A percentile compares a stretch with the other conserved stretches of the same genome.
These are phyloP conservation scores for Pseudomyrmex concolor DNA, from an alignment of 1,140 invertebrate species.

Conservation along the genomic window DNA sequence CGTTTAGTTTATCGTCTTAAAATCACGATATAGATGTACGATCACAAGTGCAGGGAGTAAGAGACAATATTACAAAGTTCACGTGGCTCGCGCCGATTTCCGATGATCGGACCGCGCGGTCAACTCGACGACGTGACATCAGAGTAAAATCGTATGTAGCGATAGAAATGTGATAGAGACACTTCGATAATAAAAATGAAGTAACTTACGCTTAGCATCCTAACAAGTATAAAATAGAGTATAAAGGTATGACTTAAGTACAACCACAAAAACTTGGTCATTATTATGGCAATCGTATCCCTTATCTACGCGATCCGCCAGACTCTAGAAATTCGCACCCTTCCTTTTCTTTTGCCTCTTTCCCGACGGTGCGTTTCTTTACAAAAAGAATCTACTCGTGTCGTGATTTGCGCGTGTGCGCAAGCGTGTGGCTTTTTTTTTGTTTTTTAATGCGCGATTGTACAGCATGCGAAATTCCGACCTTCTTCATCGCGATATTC, in stretches of 20 bases:
- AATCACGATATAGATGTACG: slow-evolving; percentile 25
- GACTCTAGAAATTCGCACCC: slow-evolving; percentile 1
- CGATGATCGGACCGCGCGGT: slow-evolving; percentile 8
- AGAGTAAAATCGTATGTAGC: slow-evolving; percentile 43
- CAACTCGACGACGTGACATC: background rate
- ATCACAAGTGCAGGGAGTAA: slow-evolving; percentile 50
- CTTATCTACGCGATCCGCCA: slow-evolving; percentile 74
- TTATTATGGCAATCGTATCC: slow-evolving; percentile 85
- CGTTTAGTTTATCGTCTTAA: slow-evolving; percentile 36
- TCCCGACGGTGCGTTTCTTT: slow-evolving; percentile 59
- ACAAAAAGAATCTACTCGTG: slow-evolving; percentile 43
- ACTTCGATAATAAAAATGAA: slow-evolving; percentile 73
- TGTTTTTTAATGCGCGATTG: slow-evolving; percentile 22
- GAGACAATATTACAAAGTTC: slow-evolving; percentile 38
- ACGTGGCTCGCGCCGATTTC: slow-evolving; percentile 26
- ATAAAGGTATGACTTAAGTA: slow-evolving; percentile 85
- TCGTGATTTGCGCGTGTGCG: slow-evolving; percentile 39
- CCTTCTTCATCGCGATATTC: background rate
- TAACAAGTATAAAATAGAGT: slow-evolving; percentile 76
- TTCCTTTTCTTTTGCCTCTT: background rate
- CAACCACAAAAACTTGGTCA: slow-evolving; percentile 85
- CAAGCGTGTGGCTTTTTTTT: background rate
- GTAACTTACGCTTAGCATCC: slow-evolving; percentile 76
- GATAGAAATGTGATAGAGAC: slow-evolving; percentile 63
- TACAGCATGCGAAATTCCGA: slow-evolving; percentile 27